Evolutionary conservation across 1,140 invertebrate genomes (phyloP).

Genomic region (Brachystomella parvula): DNA sequence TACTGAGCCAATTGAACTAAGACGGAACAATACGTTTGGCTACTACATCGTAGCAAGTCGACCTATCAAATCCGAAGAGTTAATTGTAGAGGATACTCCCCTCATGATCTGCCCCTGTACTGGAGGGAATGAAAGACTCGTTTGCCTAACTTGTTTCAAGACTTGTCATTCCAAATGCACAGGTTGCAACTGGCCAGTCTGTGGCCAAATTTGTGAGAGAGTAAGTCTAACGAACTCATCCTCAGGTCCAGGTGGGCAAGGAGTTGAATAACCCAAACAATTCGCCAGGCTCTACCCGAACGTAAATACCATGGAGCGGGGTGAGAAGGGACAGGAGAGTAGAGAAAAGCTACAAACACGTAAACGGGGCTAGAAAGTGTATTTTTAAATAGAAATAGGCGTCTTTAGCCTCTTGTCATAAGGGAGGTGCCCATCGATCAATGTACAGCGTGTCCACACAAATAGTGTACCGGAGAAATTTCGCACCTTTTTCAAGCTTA

Average conservation of each 20-base stretch:
- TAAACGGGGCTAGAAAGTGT: neutral
- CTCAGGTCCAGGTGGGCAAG: no score
- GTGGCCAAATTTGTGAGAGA: conserved; percentile 1
- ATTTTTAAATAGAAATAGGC: neutral
- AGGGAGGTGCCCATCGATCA: no score
- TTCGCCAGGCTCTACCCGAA: neutral
- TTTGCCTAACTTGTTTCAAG: conserved; percentile 14
- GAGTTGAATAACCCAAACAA: no score
- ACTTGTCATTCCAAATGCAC: neutral
- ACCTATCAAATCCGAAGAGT: neutral
- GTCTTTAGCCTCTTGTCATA: neutral
- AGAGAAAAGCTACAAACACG: neutral
- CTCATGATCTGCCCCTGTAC: conserved; percentile 5
- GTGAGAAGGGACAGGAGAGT: neutral
- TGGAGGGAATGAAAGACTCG: neutral
- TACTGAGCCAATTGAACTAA: neutral
- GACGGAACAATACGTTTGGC: neutral
- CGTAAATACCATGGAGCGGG: neutral
- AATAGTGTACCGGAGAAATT: no score
- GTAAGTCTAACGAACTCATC: no score
- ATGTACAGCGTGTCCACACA: no score
- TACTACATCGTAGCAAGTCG: conserved; percentile 6
- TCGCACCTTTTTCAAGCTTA: no score
- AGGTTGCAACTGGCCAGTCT: conserved; percentile 8
- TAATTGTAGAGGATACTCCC: conserved; percentile 4